phyloP scores from a whole-genome alignment of 2,888 invertebrate genomes.

The Dendrolimus pini region DNA sequence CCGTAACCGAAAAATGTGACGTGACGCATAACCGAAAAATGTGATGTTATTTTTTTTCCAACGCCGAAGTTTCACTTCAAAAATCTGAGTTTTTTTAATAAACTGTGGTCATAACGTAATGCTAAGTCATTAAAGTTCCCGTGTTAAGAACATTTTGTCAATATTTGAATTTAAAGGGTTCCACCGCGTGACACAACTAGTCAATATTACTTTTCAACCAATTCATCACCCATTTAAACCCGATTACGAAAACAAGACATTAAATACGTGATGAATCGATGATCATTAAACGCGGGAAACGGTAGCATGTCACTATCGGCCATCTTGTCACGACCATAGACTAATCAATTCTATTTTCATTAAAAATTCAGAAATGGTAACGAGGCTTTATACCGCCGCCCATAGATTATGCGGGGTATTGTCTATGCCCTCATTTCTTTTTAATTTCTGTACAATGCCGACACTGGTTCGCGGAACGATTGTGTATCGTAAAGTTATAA shows the following conservation, averaged over 20 bases:
- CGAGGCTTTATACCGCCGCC: not conserved
- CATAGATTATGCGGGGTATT: conserved; percentile 13
- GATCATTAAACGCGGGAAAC: not conserved
- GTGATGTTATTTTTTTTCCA: too few relatives aligned
- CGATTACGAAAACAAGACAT: not conserved
- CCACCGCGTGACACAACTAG: too few relatives aligned
- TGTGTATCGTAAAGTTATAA: conserved; percentile 8
- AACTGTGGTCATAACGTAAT: too few relatives aligned
- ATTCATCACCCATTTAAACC: not conserved
- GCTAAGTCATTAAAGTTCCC: too few relatives aligned
- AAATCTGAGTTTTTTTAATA: too few relatives aligned
- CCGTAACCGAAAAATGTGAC: too few relatives aligned
- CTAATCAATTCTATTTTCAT: conserved; percentile 37
- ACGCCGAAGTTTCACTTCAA: too few relatives aligned
- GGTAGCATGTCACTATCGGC: conserved; percentile 8
- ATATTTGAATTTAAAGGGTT: too few relatives aligned
- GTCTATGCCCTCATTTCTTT: conserved; percentile 62
- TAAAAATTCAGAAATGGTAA: conserved; percentile 33
- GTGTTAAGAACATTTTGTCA: too few relatives aligned
- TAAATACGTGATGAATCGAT: not conserved
- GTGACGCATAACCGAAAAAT: too few relatives aligned
- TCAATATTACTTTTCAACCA: not conserved
- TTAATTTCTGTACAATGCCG: conserved; percentile 59
- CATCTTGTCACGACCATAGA: conserved; percentile 32
- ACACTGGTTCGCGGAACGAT: conserved; percentile 44